Evolutionary conservation across 2,797 vertebrate species (phyloP).

Genomic region (Alcedo quadribrachys): DNA sequence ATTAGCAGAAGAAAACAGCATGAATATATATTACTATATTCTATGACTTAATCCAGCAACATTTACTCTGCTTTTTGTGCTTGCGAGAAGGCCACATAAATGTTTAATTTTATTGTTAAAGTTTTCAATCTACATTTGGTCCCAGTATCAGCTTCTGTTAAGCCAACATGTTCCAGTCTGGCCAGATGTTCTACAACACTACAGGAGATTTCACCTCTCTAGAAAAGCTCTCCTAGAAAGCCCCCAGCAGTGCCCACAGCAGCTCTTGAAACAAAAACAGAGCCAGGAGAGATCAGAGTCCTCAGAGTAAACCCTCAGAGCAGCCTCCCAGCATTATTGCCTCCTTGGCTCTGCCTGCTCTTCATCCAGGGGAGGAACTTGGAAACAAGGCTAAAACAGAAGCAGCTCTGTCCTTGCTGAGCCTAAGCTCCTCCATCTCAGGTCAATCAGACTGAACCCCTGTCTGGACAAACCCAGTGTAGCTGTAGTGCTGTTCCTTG

Average conservation of each 20-base stretch:
- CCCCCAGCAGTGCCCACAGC: not conserved
- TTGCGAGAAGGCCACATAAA: not conserved
- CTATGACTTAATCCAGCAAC: not conserved
- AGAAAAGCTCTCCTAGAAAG: not conserved
- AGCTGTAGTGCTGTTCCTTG: not conserved
- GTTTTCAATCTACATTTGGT: not conserved
- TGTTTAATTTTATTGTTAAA: not conserved
- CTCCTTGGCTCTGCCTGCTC: not conserved
- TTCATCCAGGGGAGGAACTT: not conserved
- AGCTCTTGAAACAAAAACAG: not conserved
- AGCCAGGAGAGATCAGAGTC: rapidly evolving
- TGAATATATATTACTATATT: not conserved
- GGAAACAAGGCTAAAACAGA: not conserved
- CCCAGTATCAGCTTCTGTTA: not conserved
- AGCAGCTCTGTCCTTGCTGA: not conserved
- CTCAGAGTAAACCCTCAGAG: not conserved
- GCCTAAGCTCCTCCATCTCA: not conserved
- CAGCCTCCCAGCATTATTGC: not conserved
- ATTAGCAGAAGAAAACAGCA: not conserved
- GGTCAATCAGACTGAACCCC: not conserved
- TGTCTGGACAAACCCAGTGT: not conserved
- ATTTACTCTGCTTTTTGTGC: not conserved
- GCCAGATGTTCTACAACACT: not conserved
- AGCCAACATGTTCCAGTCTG: not conserved
- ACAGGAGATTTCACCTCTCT: not conserved